Evolutionary conservation across 1,140 invertebrate genomes (phyloP).

Genomic region (Drosophila equinoxialis): DNA sequence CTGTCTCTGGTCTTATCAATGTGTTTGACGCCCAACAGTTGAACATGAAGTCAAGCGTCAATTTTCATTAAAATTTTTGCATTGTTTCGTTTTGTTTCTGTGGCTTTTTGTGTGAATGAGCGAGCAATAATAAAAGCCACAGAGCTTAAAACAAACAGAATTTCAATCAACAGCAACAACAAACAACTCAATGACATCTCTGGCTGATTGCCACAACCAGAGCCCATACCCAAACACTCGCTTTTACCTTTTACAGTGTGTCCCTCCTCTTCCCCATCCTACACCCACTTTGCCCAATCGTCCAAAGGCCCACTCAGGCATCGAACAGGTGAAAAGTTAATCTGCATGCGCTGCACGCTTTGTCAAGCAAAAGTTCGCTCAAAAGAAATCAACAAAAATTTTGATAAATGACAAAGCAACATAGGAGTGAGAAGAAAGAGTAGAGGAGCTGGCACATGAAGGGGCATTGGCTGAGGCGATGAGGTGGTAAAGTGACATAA

Average conservation of each 20-base stretch:
- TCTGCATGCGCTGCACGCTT: slow-evolving; percentile 79
- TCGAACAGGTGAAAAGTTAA: slow-evolving; percentile 77
- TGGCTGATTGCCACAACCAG: slow-evolving; percentile 63
- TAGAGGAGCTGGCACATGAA: background rate
- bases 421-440: background rate
- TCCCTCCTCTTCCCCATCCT: background rate
- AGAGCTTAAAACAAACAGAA: slow-evolving; percentile 76
- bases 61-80: slow-evolving; percentile 82
- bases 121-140: slow-evolving; percentile 74
- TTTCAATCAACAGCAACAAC: slow-evolving; percentile 74
- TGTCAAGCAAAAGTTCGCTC: slow-evolving; percentile 66
- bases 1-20: slow-evolving; percentile 56
- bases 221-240: slow-evolving; percentile 15
- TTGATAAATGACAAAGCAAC: slow-evolving; percentile 70
- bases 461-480: slow-evolving; percentile 9
- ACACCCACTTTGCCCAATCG: background rate
- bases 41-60: slow-evolving; percentile 79
- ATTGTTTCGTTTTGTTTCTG: slow-evolving; percentile 68
- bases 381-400: slow-evolving; percentile 60
- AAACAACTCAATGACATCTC: slow-evolving; percentile 65
- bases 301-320: background rate
- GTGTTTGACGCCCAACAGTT: slow-evolving; percentile 51
- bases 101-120: slow-evolving; percentile 67
- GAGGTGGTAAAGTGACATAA: background rate
- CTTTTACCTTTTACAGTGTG: background rate